phyloP scores from a whole-genome alignment of 1,140 invertebrate genomes.

The Glossosoma conforme region DNA sequence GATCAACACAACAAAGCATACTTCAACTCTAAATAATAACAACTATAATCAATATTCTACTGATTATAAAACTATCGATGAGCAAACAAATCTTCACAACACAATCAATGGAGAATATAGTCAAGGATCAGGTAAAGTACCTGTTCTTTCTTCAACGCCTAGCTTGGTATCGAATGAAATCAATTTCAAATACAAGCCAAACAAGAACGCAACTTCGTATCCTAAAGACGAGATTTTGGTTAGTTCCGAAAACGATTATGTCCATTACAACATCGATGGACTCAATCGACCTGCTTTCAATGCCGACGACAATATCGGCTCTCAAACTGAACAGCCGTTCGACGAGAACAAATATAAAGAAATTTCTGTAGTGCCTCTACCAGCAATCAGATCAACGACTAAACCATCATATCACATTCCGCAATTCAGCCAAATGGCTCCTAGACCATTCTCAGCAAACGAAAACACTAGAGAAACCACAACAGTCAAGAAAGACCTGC shows the following conservation, averaged over 20 bases:
- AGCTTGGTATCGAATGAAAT: conserved; percentile 23
- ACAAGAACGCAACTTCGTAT: conserved; percentile 14
- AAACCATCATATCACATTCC: conserved; percentile 13
- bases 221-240: conserved; percentile 20
- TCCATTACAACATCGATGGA: conserved; percentile 15
- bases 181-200: conserved; percentile 21
- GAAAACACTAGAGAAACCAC: conserved; percentile 21
- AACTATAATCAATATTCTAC: conserved; percentile 3
- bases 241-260: conserved; percentile 27
- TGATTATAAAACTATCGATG: conserved; percentile 15
- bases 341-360: conserved; percentile 34
- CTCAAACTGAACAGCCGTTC: conserved; percentile 50
- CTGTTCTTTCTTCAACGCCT: conserved; percentile 36
- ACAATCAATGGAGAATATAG: conserved; percentile 40
- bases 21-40: conserved; percentile 2
- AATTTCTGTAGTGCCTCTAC: conserved; percentile 21
- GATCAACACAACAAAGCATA: conserved; percentile 15
- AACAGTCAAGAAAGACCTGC: conserved; percentile 2
- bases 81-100: no score
- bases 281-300: conserved; percentile 21
- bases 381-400: conserved; percentile 16
- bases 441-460: conserved; percentile 45
- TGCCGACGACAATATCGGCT: conserved; percentile 38
- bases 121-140: conserved; percentile 45
- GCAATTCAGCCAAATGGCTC: conserved; percentile 35